Conservation (phyloP, 2,113 vertebrate genomes). For the Martes martes region DNA sequence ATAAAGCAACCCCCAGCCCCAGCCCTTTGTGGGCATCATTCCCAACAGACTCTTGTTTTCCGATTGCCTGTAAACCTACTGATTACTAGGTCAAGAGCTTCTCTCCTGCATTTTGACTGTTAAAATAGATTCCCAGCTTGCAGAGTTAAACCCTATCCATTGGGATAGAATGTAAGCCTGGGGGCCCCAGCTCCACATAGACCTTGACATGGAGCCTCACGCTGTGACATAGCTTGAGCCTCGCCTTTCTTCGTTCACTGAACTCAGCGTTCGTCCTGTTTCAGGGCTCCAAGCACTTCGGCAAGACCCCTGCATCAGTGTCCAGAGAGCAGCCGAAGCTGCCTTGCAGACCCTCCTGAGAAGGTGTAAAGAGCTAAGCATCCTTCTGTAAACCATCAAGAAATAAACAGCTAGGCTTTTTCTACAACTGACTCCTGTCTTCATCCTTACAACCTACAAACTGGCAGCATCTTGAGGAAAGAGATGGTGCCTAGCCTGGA, state of each 20-base stretch:
- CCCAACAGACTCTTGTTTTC: not conserved
- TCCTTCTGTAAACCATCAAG: conserved; percentile 40
- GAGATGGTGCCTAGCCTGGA: too few species aligned
- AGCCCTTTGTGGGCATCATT: not conserved
- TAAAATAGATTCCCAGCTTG: not conserved
- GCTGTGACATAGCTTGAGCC: too few species aligned
- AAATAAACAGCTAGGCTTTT: conserved; percentile 70
- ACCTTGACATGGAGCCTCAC: rapidly evolving
- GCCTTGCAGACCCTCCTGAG: conserved; percentile 68
- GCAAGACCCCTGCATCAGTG: conserved; percentile 64
- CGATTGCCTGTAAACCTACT: not conserved
- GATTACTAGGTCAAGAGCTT: not conserved
- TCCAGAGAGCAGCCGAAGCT: conserved; percentile 69
- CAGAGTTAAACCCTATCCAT: not conserved
- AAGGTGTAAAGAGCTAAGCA: conserved; percentile 63
- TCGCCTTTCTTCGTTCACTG: not conserved
- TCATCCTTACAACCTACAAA: not conserved
- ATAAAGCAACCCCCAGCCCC: not conserved
- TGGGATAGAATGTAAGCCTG: not conserved
- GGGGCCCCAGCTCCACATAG: not conserved
- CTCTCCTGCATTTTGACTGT: not conserved
- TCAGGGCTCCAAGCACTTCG: conserved; percentile 68
- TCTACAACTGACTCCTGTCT: conserved; percentile 10
- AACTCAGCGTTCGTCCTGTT: not conserved
- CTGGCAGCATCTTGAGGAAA: not conserved